Base-by-base conservation (phyloP, 1,140 invertebrate genomes). In the Bombus confusus region DNA sequence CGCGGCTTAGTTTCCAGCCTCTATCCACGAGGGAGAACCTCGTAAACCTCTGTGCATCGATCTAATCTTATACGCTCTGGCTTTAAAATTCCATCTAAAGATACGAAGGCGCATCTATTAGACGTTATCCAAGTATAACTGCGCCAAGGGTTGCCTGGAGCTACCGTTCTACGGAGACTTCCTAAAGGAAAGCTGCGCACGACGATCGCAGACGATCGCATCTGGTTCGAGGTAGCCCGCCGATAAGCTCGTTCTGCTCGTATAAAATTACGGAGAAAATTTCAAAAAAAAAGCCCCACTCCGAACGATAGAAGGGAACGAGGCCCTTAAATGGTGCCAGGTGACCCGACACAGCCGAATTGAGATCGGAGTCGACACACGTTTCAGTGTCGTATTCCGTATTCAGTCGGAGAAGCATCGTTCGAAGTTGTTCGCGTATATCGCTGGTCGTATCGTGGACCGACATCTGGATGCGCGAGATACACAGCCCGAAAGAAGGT, bases 401-500 rank as follows among this genome's bases (percentile, higher is more conserved):
- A 91, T 92, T 91, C 91, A 80, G 75, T 72, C n/a, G 76, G 68
- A 69, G 71, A 43, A 77, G 47, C 62, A 57, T 57, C 80, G 72
- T 86, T 87, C 72, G 75, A 78, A 47, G 66, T 66, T 73, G 86
- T 78, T 78, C 52, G 80, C 74, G 80, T 75, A 79, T 83, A 88
- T 86, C 72, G 80, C 86, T 78, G 57, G 74, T 71, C 71, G 73
- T 91, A 88, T 91, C 89, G 78, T 41, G 66, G 62, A 68, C 47
- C 88, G 88, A 86, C 90, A 91, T 91, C 88, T 90, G 86, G 84
- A 90, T 86, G 82, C 73, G 39, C 85, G 83, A 85, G 82, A 85
- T 72, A 83, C 82, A 62, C 82, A 57, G 59, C 25, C 12, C 31
- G 43, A 47, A 34, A 47, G 34, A 69, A 69, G 52, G 68, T n/a